phyloP scores from a whole-genome alignment of 2,113 vertebrate genomes.

The Equus przewalskii region DNA sequence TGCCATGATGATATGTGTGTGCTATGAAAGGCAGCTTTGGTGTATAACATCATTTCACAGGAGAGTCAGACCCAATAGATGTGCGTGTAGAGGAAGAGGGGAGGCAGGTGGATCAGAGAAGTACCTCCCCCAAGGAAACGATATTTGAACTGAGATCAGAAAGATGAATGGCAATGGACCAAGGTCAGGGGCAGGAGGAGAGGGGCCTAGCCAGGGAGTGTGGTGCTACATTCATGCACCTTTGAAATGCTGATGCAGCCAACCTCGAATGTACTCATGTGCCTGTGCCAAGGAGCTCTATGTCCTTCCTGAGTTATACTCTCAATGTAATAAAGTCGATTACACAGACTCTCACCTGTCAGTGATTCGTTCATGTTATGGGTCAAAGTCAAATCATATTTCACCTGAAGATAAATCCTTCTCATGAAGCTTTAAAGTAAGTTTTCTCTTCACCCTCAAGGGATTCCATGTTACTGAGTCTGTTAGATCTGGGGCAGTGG shows the following conservation, averaged over 20 bases:
- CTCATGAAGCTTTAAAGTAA: not conserved
- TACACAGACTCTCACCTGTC: not conserved
- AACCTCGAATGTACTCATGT: not conserved
- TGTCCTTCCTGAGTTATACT: not conserved
- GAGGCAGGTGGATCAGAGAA: not conserved
- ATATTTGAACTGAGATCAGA: not conserved
- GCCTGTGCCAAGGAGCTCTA: not conserved
- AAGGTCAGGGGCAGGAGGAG: not conserved
- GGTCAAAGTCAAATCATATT: not conserved
- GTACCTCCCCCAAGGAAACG: not conserved
- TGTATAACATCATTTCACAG: not conserved
- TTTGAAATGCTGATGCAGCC: not conserved
- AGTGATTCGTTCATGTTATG: not conserved
- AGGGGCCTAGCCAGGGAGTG: not conserved
- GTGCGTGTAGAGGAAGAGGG: not conserved
- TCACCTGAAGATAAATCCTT: not conserved
- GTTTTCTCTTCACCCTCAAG: slow-evolving; percentile 1
- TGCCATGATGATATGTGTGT: not conserved
- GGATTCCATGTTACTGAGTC: too few species aligned
- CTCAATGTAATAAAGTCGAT: not conserved
- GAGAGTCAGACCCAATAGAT: not conserved
- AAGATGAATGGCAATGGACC: not conserved
- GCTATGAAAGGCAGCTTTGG: not conserved
- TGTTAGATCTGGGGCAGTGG: not conserved
- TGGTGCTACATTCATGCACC: too few species aligned